phyloP scores from a whole-genome alignment of 2,888 invertebrate genomes.

The Ophion costatus region DNA sequence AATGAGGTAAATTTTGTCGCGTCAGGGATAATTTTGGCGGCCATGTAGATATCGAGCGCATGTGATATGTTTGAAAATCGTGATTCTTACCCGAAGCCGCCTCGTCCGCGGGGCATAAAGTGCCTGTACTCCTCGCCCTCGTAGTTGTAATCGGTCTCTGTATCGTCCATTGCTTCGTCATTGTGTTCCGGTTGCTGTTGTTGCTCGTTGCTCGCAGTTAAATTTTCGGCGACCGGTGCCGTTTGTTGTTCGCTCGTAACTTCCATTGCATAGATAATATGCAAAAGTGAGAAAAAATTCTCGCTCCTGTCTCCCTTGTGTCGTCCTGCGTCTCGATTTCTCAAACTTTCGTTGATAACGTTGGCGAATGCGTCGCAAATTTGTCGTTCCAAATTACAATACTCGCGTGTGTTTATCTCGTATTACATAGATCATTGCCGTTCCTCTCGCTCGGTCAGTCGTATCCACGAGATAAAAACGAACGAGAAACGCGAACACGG shows the following conservation, averaged over 20 bases:
- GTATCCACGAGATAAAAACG: slow-evolving; percentile 23
- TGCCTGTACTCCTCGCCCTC: slow-evolving; percentile 84
- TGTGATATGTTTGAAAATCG: neutral
- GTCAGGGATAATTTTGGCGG: neutral
- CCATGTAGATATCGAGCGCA: too few species aligned
- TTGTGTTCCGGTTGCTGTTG: slow-evolving; percentile 76
- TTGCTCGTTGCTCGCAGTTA: slow-evolving; percentile 42
- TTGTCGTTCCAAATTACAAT: slow-evolving; percentile 8
- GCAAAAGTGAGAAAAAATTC: slow-evolving; percentile 30
- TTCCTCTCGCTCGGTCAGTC: slow-evolving; percentile 23
- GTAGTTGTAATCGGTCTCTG: slow-evolving; percentile 80
- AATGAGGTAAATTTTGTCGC: neutral
- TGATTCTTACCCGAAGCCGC: slow-evolving; percentile 84
- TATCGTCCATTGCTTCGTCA: slow-evolving; percentile 80
- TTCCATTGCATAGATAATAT: slow-evolving; percentile 53
- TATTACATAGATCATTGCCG: slow-evolving; percentile 31
- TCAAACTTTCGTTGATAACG: neutral
- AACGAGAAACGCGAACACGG: slow-evolving; percentile 23
- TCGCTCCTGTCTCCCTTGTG: slow-evolving; percentile 26
- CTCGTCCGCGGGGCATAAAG: slow-evolving; percentile 84
- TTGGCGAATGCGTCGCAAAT: slow-evolving; percentile 6
- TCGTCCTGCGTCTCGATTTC: neutral
- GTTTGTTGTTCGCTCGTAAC: slow-evolving; percentile 68
- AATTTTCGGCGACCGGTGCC: slow-evolving; percentile 67
- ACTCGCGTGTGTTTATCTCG: slow-evolving; percentile 43